phyloP scores from a whole-genome alignment of 2,113 vertebrate genomes.

The Dasypus novemcinctus region DNA sequence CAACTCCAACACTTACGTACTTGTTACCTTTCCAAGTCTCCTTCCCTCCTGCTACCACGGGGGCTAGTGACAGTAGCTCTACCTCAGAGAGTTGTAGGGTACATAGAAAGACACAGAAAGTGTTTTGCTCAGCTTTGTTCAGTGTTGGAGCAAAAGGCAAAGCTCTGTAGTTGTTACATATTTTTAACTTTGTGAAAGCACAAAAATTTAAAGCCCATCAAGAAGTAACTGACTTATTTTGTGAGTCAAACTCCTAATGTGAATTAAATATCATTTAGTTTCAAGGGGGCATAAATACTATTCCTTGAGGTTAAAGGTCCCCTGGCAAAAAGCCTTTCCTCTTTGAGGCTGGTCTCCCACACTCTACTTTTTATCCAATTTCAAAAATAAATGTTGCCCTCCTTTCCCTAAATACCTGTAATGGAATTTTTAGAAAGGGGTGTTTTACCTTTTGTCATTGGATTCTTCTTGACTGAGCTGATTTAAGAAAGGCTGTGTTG shows the following conservation, averaged over 20 bases:
- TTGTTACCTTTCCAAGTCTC: not conserved
- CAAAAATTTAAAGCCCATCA: not conserved
- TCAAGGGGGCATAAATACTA: not conserved
- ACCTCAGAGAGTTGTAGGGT: not conserved
- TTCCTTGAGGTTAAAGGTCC: not conserved
- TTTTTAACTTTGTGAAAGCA: constrained; percentile 1
- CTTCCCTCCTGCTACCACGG: not conserved
- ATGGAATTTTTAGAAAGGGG: not conserved
- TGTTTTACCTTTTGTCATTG: not conserved
- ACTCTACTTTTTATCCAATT: not conserved
- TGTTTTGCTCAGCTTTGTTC: not conserved
- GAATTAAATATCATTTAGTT: constrained; percentile 4
- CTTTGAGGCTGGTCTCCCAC: not conserved
- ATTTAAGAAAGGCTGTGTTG: not conserved
- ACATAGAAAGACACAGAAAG: not conserved
- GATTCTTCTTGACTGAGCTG: not conserved
- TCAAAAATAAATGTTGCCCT: not conserved
- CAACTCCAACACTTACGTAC: not conserved
- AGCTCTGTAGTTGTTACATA: not conserved
- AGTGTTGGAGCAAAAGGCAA: not conserved
- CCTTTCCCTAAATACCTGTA: not conserved
- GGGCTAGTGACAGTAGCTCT: too few relatives aligned
- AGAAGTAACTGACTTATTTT: not conserved
- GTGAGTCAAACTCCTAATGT: not conserved
- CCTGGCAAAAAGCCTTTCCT: not conserved